A percentile compares a stretch with the other conserved stretches of the same genome.
These are phyloP conservation scores for Bellardia bayeri DNA, from an alignment of 2,888 invertebrate genomes.

Conservation along the genomic window DNA sequence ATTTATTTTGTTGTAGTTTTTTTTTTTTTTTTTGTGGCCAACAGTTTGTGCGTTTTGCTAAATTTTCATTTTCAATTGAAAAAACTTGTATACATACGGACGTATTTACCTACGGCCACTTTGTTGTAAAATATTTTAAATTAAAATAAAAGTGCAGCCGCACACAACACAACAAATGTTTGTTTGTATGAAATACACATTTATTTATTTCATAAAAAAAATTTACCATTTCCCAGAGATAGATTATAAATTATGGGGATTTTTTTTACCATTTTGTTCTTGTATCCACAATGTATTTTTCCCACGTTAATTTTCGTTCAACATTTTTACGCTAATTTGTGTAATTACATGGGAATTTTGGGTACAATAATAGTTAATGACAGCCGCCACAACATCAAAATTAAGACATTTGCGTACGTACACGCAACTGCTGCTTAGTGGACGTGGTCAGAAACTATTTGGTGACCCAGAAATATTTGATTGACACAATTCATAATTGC, in stretches of 20 bases:
- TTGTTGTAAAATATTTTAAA: constrained; percentile 1
- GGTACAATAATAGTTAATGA: background rate
- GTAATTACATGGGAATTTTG: constrained; percentile 42
- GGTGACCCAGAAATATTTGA: background rate
- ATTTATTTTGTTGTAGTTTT: background rate
- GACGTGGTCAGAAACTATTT: background rate
- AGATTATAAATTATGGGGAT: constrained; percentile 5
- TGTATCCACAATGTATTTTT: constrained; percentile 23
- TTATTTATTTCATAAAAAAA: background rate
- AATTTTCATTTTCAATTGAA: no score
- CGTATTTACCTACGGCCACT: constrained; percentile 25
- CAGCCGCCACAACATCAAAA: background rate
- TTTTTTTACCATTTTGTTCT: background rate
- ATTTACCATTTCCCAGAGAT: constrained; percentile 29
- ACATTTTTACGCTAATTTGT: constrained; percentile 36
- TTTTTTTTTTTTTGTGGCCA: background rate
- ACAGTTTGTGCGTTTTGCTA: background rate
- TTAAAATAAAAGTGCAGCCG: constrained; percentile 19
- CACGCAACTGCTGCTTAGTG: background rate
- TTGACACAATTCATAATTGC: constrained; percentile 5
- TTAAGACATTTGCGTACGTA: constrained; percentile 34
- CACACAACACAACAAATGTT: background rate
- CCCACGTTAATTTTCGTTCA: constrained; percentile 48
- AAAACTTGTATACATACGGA: no score
- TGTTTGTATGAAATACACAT: background rate